Conservation (phyloP, 64 coral and sea anemone genomes). For the Montipora sp. region DNA sequence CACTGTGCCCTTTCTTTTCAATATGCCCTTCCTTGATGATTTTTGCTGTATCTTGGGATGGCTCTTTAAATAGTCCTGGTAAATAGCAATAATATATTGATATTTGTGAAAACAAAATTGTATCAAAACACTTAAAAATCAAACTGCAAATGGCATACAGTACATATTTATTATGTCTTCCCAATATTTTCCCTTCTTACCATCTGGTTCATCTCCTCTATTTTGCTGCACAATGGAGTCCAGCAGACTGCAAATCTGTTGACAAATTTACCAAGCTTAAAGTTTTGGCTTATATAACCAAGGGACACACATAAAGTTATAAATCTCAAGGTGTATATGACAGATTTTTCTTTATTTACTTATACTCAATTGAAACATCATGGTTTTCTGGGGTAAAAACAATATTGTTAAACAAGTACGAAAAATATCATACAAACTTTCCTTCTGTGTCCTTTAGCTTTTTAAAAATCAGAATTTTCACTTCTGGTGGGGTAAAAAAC, state of each 20-base stretch:
- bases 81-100: background rate
- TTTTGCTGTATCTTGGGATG: slow-evolving; percentile 20
- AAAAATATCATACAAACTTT: too few species aligned
- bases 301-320: too few species aligned
- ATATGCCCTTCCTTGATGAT: slow-evolving; percentile 95
- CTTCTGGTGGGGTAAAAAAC: too few species aligned
- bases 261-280: background rate
- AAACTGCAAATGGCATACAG: background rate
- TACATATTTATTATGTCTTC: background rate
- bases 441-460: too few species aligned
- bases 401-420: too few species aligned
- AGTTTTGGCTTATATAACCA: too few species aligned
- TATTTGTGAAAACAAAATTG: background rate
- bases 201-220: slow-evolving; percentile 69
- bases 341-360: too few species aligned
- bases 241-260: slow-evolving; percentile 80
- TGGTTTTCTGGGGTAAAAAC: too few species aligned
- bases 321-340: too few species aligned
- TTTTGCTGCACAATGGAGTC: slow-evolving; percentile 79
- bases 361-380: too few species aligned
- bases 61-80: slow-evolving; percentile 37
- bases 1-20: slow-evolving; percentile 98
- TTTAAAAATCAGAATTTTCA: too few species aligned
- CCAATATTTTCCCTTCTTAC: slow-evolving; percentile 1
- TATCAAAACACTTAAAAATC: background rate